A percentile compares a stretch with the other conserved stretches of the same genome.
These are phyloP conservation scores for Dasyurus viverrinus DNA, from an alignment of 2,113 vertebrate species.

Conservation along the genomic window DNA sequence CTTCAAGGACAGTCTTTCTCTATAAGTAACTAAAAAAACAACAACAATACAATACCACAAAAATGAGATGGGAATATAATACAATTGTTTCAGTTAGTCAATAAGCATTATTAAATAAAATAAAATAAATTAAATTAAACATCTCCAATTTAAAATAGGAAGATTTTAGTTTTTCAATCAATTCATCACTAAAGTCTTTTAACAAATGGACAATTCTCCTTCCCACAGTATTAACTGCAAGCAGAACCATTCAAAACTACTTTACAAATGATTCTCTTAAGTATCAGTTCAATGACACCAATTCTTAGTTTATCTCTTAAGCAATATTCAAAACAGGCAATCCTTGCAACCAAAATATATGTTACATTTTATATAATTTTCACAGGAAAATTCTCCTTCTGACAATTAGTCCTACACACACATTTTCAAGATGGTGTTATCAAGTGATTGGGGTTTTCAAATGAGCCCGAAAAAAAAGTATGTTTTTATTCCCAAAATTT, in stretches of 20 bases:
- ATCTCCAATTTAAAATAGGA: not conserved
- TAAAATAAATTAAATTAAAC: no score
- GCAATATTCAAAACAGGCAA: not conserved
- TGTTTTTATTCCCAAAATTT: no score
- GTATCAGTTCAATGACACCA: not conserved
- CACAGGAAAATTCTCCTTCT: not conserved
- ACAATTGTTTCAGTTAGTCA: not conserved
- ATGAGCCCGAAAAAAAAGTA: no score
- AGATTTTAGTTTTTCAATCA: not conserved
- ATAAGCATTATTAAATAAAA: no score
- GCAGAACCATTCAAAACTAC: not conserved
- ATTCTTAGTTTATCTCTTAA: not conserved
- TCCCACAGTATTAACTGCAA: not conserved
- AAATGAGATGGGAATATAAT: not conserved
- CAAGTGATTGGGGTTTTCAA: not conserved
- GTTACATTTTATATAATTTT: not conserved
- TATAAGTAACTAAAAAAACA: not conserved
- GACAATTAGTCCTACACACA: not conserved
- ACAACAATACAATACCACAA: not conserved
- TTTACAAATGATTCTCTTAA: not conserved
- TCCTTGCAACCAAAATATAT: not conserved
- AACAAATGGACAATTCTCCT: not conserved
- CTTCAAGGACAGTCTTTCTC: not conserved
- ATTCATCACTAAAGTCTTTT: not conserved
- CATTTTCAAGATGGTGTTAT: not conserved